phyloP scores from a whole-genome alignment of 2,888 invertebrate species.

The Scaptodrosophila latifasciaeformis region DNA sequence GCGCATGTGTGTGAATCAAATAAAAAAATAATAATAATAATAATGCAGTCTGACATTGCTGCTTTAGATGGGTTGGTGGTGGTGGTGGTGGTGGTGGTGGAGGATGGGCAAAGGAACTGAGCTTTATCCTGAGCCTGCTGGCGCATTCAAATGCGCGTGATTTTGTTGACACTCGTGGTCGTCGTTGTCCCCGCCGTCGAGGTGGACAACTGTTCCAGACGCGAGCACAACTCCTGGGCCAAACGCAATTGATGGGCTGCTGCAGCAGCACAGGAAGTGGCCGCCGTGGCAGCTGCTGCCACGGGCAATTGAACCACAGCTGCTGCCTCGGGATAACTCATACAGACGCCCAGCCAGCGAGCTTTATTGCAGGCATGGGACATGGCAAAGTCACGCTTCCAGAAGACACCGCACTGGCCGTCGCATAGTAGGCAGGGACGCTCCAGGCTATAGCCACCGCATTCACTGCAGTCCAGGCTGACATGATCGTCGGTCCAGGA shows the following conservation, averaged over 20 bases:
- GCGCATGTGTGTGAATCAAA: slow-evolving; percentile 18
- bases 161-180: slow-evolving; percentile 45
- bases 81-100: not conserved
- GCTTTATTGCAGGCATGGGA: slow-evolving; percentile 84
- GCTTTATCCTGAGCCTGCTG: slow-evolving; percentile 28
- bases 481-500: slow-evolving; percentile 87
- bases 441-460: slow-evolving; percentile 85
- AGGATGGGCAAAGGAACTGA: slow-evolving; percentile 50
- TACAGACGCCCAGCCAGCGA: slow-evolving; percentile 83
- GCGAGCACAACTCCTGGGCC: slow-evolving; percentile 77
- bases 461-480: slow-evolving; percentile 85
- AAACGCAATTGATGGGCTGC: slow-evolving; percentile 73
- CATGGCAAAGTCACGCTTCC: slow-evolving; percentile 87
- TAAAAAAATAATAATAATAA: no score
- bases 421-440: slow-evolving; percentile 86
- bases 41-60: no score
- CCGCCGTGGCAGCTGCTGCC: slow-evolving; percentile 48
- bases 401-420: slow-evolving; percentile 82
- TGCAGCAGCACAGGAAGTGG: slow-evolving; percentile 67
- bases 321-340: slow-evolving; percentile 73
- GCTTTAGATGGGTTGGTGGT: no score
- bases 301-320: slow-evolving; percentile 56
- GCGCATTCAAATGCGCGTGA: slow-evolving; percentile 61
- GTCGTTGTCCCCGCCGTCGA: no score
- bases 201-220: slow-evolving; percentile 77